Percentiles rank a stretch among this genome's conserved stretches.
These are phyloP conservation scores for Cossypha polioptera DNA, from an alignment of 2,797 vertebrate species.

Conservation along the genomic window DNA sequence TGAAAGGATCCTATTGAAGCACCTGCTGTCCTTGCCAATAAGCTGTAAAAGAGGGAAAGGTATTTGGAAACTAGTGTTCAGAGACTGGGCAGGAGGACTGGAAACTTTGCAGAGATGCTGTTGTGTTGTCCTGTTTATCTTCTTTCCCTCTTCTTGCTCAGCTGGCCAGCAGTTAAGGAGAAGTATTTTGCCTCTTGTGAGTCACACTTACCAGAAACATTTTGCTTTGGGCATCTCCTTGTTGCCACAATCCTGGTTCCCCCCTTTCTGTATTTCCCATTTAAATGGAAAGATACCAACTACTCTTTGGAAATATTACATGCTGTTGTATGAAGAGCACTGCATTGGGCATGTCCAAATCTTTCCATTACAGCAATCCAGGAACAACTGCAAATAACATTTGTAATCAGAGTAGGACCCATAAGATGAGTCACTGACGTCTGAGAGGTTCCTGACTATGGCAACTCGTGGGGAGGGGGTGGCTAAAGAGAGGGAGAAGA, in stretches of 20 bases:
- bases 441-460: not conserved
- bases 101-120: conserved; percentile 51
- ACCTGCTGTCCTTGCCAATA: conserved; percentile 35
- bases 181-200: conserved; percentile 49
- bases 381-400: conserved; percentile 34
- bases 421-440: not conserved
- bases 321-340: not conserved
- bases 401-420: not conserved
- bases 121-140: conserved; percentile 58
- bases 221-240: conserved; percentile 28
- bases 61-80: conserved; percentile 52
- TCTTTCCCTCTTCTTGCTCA: conserved; percentile 9
- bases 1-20: conserved; percentile 1
- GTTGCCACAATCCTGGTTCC: not conserved
- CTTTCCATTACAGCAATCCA: conserved; percentile 54
- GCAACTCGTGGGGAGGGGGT: not conserved
- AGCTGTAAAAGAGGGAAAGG: conserved; percentile 7
- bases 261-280: conserved; percentile 8
- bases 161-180: conserved; percentile 24
- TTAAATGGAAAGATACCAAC: not conserved
- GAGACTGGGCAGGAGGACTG: conserved; percentile 37
- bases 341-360: not conserved
- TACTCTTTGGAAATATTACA: conserved; percentile 35
- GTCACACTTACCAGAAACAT: conserved; percentile 58
- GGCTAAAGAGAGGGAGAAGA: not conserved